A percentile compares a stretch with the other conserved stretches of the same genome.
These are phyloP conservation scores for Ascaphus truei DNA, from an alignment of 2,113 vertebrate species.

Conservation along the genomic window DNA sequence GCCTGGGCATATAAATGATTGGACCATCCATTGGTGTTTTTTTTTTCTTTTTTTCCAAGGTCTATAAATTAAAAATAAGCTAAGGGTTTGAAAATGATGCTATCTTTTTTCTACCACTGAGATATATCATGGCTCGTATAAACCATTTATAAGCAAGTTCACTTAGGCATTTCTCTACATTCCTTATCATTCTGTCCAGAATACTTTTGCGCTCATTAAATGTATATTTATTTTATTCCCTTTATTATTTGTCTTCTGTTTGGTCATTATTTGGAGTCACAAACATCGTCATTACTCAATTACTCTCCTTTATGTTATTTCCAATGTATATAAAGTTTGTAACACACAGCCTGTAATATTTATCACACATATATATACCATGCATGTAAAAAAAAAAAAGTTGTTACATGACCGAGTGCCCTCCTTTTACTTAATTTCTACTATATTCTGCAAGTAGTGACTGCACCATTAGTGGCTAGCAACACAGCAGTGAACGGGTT, in stretches of 20 bases:
- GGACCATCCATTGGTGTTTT: slow-evolving; percentile 69
- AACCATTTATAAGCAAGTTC: slow-evolving; percentile 66
- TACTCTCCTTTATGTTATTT: too few relatives aligned
- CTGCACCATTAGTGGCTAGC: too few relatives aligned
- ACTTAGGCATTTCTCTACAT: slow-evolving; percentile 43
- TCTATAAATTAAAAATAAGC: slow-evolving; percentile 81
- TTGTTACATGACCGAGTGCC: too few relatives aligned
- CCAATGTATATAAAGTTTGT: too few relatives aligned
- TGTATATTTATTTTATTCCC: not conserved
- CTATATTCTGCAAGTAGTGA: too few relatives aligned
- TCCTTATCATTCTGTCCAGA: slow-evolving; percentile 31
- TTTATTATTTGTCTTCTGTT: too few relatives aligned
- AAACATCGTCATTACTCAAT: too few relatives aligned
- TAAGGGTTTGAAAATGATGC: slow-evolving; percentile 72
- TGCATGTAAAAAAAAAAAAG: too few relatives aligned
- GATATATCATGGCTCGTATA: slow-evolving; percentile 60
- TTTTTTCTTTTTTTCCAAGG: slow-evolving; percentile 64
- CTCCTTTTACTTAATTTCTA: too few relatives aligned
- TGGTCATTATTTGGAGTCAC: too few relatives aligned
- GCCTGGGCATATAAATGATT: slow-evolving; percentile 77
- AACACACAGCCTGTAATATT: too few relatives aligned
- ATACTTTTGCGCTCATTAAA: slow-evolving; percentile 7
- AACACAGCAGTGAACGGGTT: not conserved
- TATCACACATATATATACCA: too few relatives aligned
- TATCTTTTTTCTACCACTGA: slow-evolving; percentile 45